These are phyloP conservation scores for Periophthalmodon schlosseri DNA, from an alignment of 2,113 vertebrate species.

Conservation along the genomic window DNA sequence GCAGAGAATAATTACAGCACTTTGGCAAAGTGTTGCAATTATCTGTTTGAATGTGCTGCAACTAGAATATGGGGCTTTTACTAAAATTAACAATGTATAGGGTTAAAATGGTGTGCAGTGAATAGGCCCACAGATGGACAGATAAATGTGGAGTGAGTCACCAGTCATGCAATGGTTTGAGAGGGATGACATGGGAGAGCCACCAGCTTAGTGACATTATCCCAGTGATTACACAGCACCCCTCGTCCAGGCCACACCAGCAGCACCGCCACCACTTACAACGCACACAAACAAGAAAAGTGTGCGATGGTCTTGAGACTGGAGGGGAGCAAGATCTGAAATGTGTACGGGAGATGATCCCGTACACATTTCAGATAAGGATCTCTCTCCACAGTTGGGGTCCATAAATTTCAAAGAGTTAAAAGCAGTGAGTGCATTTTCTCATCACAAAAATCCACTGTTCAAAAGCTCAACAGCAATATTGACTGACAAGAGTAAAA, in stretches of 20 bases:
- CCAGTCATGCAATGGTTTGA: constrained; percentile 50
- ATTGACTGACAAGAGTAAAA: not conserved
- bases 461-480: not conserved
- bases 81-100: not conserved
- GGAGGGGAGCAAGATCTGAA: not conserved
- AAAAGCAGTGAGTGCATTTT: not conserved
- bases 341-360: not conserved
- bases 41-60: constrained; percentile 10
- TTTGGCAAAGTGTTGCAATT: constrained; percentile 29
- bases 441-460: not conserved
- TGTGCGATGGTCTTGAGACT: not conserved
- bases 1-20: constrained; percentile 22
- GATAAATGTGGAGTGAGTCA: constrained; percentile 22
- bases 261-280: constrained; percentile 16
- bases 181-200: constrained; percentile 53
- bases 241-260: constrained; percentile 40
- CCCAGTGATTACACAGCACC: constrained; percentile 55
- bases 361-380: not conserved
- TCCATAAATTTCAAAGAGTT: not conserved
- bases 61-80: constrained; percentile 8
- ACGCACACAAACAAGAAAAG: not conserved
- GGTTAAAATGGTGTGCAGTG: not conserved
- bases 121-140: not conserved
- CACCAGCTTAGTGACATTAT: constrained; percentile 73
- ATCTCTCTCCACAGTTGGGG: not conserved